phyloP scores from a whole-genome alignment of 2,113 vertebrate species.

The Lepus timidus region DNA sequence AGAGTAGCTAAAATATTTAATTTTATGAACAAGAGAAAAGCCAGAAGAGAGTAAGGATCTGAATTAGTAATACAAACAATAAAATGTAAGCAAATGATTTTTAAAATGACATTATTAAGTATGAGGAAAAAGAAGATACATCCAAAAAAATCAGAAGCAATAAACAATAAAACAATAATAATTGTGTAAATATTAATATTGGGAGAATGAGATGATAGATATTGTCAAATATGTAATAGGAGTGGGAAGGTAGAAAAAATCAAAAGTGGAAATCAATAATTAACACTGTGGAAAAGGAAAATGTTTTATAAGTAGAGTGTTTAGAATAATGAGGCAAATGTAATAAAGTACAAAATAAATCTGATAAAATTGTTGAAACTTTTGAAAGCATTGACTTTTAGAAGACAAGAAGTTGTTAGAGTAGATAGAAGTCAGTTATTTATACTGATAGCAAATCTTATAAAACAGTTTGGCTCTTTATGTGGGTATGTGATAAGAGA shows the following conservation, averaged over 20 bases:
- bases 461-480: conserved; percentile 3
- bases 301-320: not conserved
- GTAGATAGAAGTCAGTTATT: not conserved
- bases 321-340: not conserved
- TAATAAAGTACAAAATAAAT: not conserved
- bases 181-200: not conserved
- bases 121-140: not conserved
- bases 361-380: not conserved
- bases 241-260: not conserved
- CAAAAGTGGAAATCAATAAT: not conserved
- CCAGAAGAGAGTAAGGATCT: not conserved
- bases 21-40: conserved; percentile 19
- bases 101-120: not conserved
- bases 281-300: not conserved
- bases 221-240: not conserved
- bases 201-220: not conserved
- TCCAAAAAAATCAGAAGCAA: not conserved
- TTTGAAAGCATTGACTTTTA: not conserved
- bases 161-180: not conserved
- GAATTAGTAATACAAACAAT: not conserved
- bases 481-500: not conserved
- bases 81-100: not conserved
- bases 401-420: not conserved
- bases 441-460: not conserved
- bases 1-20: not conserved